Evolutionary conservation across 2,797 vertebrate genomes (phyloP).

Genomic region (Meriones psammophilus): DNA sequence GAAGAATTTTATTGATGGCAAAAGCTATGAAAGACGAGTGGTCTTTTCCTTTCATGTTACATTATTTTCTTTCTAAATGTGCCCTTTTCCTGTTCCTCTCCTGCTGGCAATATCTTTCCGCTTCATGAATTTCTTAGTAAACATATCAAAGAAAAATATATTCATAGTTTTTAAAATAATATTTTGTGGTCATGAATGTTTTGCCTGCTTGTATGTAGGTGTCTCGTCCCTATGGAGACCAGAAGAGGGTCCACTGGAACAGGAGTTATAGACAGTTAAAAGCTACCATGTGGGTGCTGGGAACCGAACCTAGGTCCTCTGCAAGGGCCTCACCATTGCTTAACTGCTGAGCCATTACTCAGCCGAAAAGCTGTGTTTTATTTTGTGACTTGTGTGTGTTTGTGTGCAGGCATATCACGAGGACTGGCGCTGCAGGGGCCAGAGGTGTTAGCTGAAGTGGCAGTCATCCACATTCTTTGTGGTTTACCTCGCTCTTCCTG

Average conservation of each 20-base stretch:
- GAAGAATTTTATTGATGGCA: constrained; percentile 6
- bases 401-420: background rate
- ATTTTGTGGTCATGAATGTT: background rate
- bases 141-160: constrained; percentile 40
- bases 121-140: constrained; percentile 58
- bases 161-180: background rate
- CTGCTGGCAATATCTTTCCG: background rate
- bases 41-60: background rate
- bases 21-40: background rate
- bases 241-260: background rate
- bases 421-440: background rate
- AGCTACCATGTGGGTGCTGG: background rate
- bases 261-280: too few species aligned
- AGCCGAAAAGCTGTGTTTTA: background rate
- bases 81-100: background rate
- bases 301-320: background rate
- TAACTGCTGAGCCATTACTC: background rate
- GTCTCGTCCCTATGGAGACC: background rate
- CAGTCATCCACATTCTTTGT: background rate
- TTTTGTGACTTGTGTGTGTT: background rate
- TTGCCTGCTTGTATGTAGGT: background rate
- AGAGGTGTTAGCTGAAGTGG: background rate
- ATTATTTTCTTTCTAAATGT: constrained; percentile 37
- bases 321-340: background rate
- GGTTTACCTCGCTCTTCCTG: constrained; percentile 50